A percentile compares a stretch with the other conserved stretches of the same genome.
These are phyloP conservation scores for Mastacembelus armatus DNA, from an alignment of 2,797 vertebrate genomes.

Conservation along the genomic window DNA sequence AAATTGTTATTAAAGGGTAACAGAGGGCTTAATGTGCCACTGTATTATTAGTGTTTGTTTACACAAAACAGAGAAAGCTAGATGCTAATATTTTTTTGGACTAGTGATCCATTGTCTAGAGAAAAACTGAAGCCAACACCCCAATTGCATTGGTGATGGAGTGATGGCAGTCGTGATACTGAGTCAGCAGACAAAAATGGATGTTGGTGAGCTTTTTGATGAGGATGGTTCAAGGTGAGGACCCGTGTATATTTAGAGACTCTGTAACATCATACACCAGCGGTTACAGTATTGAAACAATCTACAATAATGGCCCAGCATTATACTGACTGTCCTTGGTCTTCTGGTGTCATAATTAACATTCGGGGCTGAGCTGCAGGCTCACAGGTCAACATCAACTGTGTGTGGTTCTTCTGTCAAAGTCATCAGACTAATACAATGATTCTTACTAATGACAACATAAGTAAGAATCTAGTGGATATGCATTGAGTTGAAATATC, in stretches of 20 bases:
- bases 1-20: slow-evolving; percentile 42
- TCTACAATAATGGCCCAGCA: slow-evolving; percentile 24
- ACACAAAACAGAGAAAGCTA: slow-evolving; percentile 12
- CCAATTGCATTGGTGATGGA: slow-evolving; percentile 29
- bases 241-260: slow-evolving; percentile 25
- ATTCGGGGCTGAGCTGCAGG: slow-evolving; percentile 50
- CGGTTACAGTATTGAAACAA: slow-evolving; percentile 16
- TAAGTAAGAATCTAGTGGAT: slow-evolving; percentile 20
- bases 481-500: slow-evolving; percentile 21
- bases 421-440: slow-evolving; percentile 24
- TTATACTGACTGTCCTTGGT: slow-evolving; percentile 51
- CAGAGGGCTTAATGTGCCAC: slow-evolving; percentile 28
- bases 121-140: background rate
- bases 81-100: background rate
- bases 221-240: slow-evolving; percentile 64
- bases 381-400: slow-evolving; percentile 42
- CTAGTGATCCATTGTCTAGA: slow-evolving; percentile 10
- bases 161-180: slow-evolving; percentile 17
- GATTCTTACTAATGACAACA: too few relatives aligned
- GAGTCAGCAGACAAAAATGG: slow-evolving; percentile 52
- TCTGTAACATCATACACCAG: slow-evolving; percentile 10
- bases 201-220: slow-evolving; percentile 30
- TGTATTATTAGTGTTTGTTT: slow-evolving; percentile 37
- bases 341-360: slow-evolving; percentile 41
- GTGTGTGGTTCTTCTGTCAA: slow-evolving; percentile 29